These are phyloP conservation scores for Mizuhopecten yessoensis DNA, from an alignment of 1,140 invertebrate species.

Conservation along the genomic window DNA sequence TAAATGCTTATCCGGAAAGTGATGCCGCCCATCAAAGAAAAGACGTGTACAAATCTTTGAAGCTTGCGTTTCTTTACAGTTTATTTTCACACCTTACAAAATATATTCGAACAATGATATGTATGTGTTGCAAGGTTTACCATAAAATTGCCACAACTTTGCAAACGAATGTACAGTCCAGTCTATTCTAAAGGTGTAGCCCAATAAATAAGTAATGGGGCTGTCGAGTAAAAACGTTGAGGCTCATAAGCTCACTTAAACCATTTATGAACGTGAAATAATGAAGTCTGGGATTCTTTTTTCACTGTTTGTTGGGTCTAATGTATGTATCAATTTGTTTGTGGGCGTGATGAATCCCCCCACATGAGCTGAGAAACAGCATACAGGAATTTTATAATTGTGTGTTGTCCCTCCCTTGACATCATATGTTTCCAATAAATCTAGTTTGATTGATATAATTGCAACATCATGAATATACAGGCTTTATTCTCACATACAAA, in stretches of 20 bases:
- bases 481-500: too few relatives aligned
- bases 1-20: too few relatives aligned
- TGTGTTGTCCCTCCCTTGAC: background rate
- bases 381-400: background rate
- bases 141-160: background rate
- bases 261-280: background rate
- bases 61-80: too few relatives aligned
- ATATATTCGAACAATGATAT: too few relatives aligned
- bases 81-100: too few relatives aligned
- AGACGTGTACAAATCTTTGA: too few relatives aligned
- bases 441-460: background rate
- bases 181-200: background rate
- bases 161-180: background rate
- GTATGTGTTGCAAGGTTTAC: too few relatives aligned
- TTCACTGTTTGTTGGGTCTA: background rate
- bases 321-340: background rate
- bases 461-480: too few relatives aligned
- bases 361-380: background rate
- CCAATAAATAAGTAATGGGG: background rate
- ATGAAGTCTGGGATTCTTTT: background rate
- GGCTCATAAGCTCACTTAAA: background rate
- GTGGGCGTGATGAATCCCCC: background rate
- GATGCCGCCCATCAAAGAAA: too few relatives aligned
- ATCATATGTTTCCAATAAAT: background rate
- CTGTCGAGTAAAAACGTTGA: background rate